Evolutionary conservation across 2,113 vertebrate genomes (phyloP).

Genomic region (Jaculus jaculus): DNA sequence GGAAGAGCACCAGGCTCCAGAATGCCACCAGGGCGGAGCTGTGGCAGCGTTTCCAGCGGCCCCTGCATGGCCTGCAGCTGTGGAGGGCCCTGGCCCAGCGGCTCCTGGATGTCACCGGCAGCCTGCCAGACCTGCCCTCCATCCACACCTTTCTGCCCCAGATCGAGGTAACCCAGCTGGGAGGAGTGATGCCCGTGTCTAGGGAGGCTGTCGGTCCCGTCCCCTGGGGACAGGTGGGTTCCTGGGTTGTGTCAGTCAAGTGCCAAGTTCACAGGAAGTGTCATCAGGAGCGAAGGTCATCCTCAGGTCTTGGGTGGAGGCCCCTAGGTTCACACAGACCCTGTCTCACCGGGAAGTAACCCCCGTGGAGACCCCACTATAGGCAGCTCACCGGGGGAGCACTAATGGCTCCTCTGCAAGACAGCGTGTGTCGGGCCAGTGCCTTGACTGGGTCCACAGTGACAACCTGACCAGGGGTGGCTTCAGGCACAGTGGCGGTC

Average conservation of each 20-base stretch:
- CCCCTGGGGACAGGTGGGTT: neutral
- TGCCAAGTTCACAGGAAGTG: neutral
- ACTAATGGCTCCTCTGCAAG: neutral
- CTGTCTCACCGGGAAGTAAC: rapidly evolving
- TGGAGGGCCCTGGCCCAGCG: constrained; percentile 88
- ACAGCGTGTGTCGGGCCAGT: neutral
- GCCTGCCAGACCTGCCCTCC: constrained; percentile 86
- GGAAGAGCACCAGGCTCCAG: constrained; percentile 85
- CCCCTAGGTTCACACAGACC: neutral
- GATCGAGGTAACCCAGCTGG: constrained; percentile 88
- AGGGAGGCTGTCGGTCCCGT: neutral
- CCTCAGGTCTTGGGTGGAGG: neutral
- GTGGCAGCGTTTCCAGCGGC: constrained; percentile 87
- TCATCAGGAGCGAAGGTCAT: neutral
- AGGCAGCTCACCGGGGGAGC: neutral
- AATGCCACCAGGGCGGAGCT: constrained; percentile 84
- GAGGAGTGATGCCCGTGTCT: neutral
- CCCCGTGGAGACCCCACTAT: neutral
- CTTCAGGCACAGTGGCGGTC: neutral
- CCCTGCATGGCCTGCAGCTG: constrained; percentile 86
- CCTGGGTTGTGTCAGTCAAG: rapidly evolving
- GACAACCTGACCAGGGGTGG: neutral
- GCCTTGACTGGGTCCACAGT: neutral
- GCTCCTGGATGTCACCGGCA: constrained; percentile 86
- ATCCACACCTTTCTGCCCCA: constrained; percentile 86